phyloP scores from a whole-genome alignment of 2,888 invertebrate species.

The Drosophila diplacantha region DNA sequence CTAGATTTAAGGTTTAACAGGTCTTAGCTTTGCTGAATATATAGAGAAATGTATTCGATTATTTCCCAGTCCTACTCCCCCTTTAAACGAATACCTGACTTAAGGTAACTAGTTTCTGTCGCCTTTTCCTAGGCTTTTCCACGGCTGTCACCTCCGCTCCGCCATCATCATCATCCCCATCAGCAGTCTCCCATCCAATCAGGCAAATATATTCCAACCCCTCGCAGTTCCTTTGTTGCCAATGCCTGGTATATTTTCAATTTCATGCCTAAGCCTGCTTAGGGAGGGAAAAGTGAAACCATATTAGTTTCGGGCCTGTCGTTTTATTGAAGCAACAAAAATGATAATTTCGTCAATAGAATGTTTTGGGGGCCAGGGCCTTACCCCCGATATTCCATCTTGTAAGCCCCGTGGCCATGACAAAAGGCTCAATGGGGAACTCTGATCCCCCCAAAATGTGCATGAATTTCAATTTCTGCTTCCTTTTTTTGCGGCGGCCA shows the following conservation, averaged over 20 bases:
- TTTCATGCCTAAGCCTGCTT: conserved; percentile 63
- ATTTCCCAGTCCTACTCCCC: not conserved
- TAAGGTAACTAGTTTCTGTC: conserved; percentile 11
- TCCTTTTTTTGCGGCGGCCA: conserved; percentile 11
- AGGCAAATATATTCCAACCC: conserved; percentile 34
- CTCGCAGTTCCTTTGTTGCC: conserved; percentile 14
- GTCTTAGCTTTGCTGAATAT: not conserved
- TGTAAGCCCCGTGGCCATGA: conserved; percentile 28
- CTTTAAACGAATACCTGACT: not conserved
- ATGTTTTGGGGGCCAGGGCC: conserved; percentile 23
- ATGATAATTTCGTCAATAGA: conserved; percentile 67
- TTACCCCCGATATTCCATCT: conserved; percentile 33
- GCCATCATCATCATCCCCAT: conserved; percentile 9
- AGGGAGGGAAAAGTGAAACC: conserved; percentile 30
- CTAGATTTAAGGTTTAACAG: no score
- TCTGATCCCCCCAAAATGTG: conserved; percentile 41
- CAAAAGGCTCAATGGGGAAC: conserved; percentile 17
- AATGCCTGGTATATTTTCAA: conserved; percentile 47
- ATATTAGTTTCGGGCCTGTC: conserved; percentile 69
- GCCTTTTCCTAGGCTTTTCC: conserved; percentile 10
- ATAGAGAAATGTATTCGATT: not conserved
- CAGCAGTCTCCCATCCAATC: conserved; percentile 47
- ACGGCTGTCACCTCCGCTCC: conserved; percentile 29
- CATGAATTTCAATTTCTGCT: conserved; percentile 66
- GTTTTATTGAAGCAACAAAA: conserved; percentile 69